These are phyloP conservation scores for Chrysopa pallens DNA, from an alignment of 1,140 invertebrate species.

Conservation along the genomic window DNA sequence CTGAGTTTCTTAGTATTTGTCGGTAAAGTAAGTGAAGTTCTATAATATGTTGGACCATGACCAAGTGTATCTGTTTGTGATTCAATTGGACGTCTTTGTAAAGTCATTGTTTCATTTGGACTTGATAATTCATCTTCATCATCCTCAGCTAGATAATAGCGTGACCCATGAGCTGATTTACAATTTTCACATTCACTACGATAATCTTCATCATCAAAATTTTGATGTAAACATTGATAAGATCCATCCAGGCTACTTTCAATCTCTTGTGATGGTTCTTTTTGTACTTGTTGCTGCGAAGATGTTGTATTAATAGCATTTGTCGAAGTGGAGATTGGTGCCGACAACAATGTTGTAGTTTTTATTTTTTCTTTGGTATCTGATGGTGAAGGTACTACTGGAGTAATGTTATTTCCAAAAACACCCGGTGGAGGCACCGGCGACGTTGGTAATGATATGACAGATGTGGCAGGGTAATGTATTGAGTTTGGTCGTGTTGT, in stretches of 20 bases:
- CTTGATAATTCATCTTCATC: conserved; percentile 34
- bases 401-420: not conserved
- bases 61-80: conserved; percentile 17
- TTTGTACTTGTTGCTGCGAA: not conserved
- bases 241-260: conserved; percentile 7
- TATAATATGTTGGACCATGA: conserved; percentile 29
- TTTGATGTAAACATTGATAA: conserved; percentile 11
- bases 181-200: conserved; percentile 68
- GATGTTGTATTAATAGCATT: too few relatives aligned
- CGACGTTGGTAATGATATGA: not conserved
- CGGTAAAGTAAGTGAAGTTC: conserved; percentile 46
- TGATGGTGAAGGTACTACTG: too few relatives aligned
- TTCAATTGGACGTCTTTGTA: conserved; percentile 40
- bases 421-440: not conserved
- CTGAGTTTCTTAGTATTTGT: conserved; percentile 26
- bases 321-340: too few relatives aligned
- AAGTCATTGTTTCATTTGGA: conserved; percentile 48
- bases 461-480: too few relatives aligned
- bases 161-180: conserved; percentile 47
- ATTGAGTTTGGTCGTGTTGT: too few relatives aligned
- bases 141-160: conserved; percentile 32
- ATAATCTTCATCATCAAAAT: conserved; percentile 13
- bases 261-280: not conserved
- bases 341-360: too few relatives aligned
- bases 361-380: too few relatives aligned